phyloP scores from a whole-genome alignment of 2,113 vertebrate genomes.

The Equus przewalskii region DNA sequence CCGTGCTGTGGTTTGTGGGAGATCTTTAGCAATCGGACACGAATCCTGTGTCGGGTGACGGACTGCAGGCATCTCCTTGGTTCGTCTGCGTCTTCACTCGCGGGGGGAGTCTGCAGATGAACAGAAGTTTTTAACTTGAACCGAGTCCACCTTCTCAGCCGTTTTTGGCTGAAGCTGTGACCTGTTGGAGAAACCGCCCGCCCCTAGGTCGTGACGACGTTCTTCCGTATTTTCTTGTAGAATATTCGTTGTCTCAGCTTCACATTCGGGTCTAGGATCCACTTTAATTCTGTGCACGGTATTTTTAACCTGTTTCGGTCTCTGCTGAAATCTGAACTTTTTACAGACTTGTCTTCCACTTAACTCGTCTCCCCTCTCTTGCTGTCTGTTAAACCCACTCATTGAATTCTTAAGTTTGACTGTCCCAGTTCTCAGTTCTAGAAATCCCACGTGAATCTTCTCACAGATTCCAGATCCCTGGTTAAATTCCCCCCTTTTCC shows the following conservation, averaged over 20 bases:
- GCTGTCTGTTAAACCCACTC: rapidly evolving
- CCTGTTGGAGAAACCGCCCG: rapidly evolving
- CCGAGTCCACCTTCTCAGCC: too few relatives aligned
- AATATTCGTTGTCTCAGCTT: rapidly evolving
- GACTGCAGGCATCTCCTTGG: rapidly evolving
- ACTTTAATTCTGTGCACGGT: rapidly evolving
- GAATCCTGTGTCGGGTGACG: too few relatives aligned
- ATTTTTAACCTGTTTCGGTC: too few relatives aligned
- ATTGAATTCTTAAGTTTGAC: too few relatives aligned
- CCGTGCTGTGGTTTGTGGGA: not conserved
- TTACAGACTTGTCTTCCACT: too few relatives aligned
- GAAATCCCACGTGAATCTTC: not conserved
- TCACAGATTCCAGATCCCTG: not conserved
- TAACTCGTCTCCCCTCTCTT: not conserved
- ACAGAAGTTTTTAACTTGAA: too few relatives aligned
- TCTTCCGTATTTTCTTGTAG: not conserved
- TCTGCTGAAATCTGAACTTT: too few relatives aligned
- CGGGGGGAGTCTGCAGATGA: too few relatives aligned
- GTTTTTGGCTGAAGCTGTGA: not conserved
- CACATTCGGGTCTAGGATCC: not conserved
- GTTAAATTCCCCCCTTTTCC: not conserved
- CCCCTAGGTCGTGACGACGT: rapidly evolving
- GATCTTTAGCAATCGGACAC: not conserved
- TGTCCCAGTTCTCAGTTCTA: too few relatives aligned
- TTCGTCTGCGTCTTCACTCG: not conserved